Conservation (phyloP, 2,888 invertebrate species). For the Acronicta alni region DNA sequence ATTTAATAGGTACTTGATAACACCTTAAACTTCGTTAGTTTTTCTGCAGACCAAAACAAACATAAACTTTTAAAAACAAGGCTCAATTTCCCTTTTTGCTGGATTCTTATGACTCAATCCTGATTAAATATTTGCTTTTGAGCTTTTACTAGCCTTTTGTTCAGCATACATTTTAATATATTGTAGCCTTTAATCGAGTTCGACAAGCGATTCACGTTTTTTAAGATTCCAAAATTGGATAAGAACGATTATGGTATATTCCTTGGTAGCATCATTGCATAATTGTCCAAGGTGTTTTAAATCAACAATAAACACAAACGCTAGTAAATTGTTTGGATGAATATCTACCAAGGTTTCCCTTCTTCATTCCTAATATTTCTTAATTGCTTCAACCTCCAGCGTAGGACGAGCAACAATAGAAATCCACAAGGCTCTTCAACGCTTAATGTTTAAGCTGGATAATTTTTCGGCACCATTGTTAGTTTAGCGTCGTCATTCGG, state of each 20-base stretch:
- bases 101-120: slow-evolving; percentile 57
- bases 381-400: slow-evolving; percentile 81
- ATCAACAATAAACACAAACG: slow-evolving; percentile 48
- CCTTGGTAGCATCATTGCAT: slow-evolving; percentile 31
- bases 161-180: slow-evolving; percentile 49
- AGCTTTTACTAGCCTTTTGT: slow-evolving; percentile 64
- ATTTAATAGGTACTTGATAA: slow-evolving; percentile 62
- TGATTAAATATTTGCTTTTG: slow-evolving; percentile 60
- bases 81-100: slow-evolving; percentile 34
- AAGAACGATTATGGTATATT: slow-evolving; percentile 29
- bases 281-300: slow-evolving; percentile 52
- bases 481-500: slow-evolving; percentile 64
- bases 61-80: slow-evolving; percentile 27
- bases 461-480: slow-evolving; percentile 76
- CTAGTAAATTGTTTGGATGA: slow-evolving; percentile 53
- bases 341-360: slow-evolving; percentile 74
- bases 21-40: slow-evolving; percentile 50
- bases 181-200: slow-evolving; percentile 37
- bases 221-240: slow-evolving; percentile 22
- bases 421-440: slow-evolving; percentile 68
- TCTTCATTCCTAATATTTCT: slow-evolving; percentile 75
- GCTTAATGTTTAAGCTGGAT: slow-evolving; percentile 70
- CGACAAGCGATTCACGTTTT: slow-evolving; percentile 31
- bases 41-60: slow-evolving; percentile 38
- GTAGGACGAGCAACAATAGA: slow-evolving; percentile 76